Base-by-base conservation (phyloP, 2,797 vertebrate species). In the Poeciliopsis infans region DNA sequence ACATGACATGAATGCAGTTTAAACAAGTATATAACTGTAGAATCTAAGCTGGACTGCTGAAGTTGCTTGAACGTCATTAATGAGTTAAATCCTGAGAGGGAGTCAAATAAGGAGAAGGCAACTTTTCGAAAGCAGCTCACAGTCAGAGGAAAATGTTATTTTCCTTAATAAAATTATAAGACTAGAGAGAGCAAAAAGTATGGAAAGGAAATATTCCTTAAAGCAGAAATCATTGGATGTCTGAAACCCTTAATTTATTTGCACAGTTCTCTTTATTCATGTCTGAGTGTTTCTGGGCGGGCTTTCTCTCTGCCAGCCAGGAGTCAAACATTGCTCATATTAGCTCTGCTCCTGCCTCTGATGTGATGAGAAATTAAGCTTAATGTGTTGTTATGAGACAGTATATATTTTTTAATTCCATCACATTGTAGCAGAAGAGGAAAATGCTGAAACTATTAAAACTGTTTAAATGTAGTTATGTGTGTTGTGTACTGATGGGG, bases 401-500 rank as follows among this genome's bases (percentile, higher is more conserved):
- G 3, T 23, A 23, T 36, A 33, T 28, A 33, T 33, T 33, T 61
- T 61, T 33, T 6, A 18, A 2, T 61, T 61, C 13, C 31, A 7
- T 18, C 57, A 31, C n/a, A 7, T 3, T 59, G 53, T 57, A 12
- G 28, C 28, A 15, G 57, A 59, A 59, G 51, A 25, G 23, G 51
- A 25, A 53, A 25, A 53, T 25, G 23, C 25, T 53, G 23, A 53
- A 53, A 53, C 8, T 53, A 8, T 53, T 59, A 31, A 28, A 28
- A 16, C 28, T 28, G 13, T 59, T 31, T 59, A 31, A 59, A 31
- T 64, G 31, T 39, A 77, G 77, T 87, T 82, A 87, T 85, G 80
- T 78, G 85, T 84, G 28, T 31, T 2, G 76, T 72, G 79, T 88
- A 64, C 83, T 57, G 80, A 86, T 80, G 87, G 87, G 85, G 86